Evolutionary conservation across 2,888 invertebrate genomes (phyloP), one percentile per base, ranked within the genome.

Genomic region (Platycnemis pennipes): DNA sequence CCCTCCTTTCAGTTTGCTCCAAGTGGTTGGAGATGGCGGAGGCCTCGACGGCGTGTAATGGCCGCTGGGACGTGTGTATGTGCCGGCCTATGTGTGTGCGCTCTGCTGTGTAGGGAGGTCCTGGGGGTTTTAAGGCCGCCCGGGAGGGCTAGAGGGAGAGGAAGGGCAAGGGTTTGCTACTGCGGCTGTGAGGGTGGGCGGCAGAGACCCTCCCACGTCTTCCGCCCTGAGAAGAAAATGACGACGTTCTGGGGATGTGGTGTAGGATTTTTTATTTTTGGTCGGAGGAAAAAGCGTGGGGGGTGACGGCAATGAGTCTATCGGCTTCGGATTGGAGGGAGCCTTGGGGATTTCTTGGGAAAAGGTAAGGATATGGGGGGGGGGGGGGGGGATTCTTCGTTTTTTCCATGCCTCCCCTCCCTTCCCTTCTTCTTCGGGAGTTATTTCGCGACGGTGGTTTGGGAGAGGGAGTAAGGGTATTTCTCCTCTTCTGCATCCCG

Each of bases 1-100:
- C 53, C 26, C 63, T n/a, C 63, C 63, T n/a, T 45, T 88, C 42
- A 22, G 56, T 13, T 56, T 53, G 56, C 42, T 44, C 91, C 56
- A 91, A 91, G 91, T 91, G 91, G 91, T 91, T 89, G 89, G 37
- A 77, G 77, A 89, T 89, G 89, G 89, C 89, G 89, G 11, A 89
- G 89, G 53, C 63, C 89, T 37, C 53, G 42, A 26, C 42, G 56
- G 88, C 88, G 49, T 46, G 49, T 53, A 89, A 89, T 89, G 56
- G 89, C 89, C 42, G 89, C 26, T 22, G 56, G 56, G 77, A 37
- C 37, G 19, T 42, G 56, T 89, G 53, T 53, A 56, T 53, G 89
- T 53, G 89, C 26, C 7, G 16, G 49, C 8, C 49, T 49, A 49
- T 49, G 26, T 63, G 26, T 63, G 19, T 26, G 26, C 63, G 56